These are phyloP conservation scores for Heliconius ethilla DNA, from an alignment of 2,888 invertebrate species.

Conservation along the genomic window DNA sequence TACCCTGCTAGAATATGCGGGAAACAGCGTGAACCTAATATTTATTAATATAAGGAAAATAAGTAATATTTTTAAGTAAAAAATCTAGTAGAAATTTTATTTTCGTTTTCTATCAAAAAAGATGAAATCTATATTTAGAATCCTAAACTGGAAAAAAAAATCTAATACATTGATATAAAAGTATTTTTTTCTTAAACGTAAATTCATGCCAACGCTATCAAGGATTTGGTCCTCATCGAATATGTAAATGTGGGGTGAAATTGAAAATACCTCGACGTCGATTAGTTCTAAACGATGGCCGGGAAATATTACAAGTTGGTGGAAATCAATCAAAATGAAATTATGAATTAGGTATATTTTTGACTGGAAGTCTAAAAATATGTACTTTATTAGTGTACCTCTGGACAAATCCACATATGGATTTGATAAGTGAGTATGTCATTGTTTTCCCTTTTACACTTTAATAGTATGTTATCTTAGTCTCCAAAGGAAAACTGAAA, in stretches of 20 bases:
- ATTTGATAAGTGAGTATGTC: not conserved
- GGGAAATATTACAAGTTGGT: slow-evolving; percentile 18
- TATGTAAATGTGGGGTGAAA: slow-evolving; percentile 26
- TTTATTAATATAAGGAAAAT: no score
- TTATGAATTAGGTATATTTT: not conserved
- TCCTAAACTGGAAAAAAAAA: not conserved
- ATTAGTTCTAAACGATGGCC: slow-evolving; percentile 20
- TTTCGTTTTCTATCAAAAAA: no score
- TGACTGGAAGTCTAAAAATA: not conserved
- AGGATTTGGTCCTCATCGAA: slow-evolving; percentile 20
- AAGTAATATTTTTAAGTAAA: no score
- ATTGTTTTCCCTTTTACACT: no score
- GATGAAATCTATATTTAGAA: no score
- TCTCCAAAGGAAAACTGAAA: no score
- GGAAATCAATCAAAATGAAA: slow-evolving; percentile 9
- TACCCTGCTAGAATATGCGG: not conserved
- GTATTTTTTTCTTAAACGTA: slow-evolving; percentile 22
- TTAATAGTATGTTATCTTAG: no score
- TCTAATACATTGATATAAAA: not conserved
- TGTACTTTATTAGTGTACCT: not conserved
- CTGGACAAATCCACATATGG: not conserved
- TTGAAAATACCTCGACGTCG: slow-evolving; percentile 22
- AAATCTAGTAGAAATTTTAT: no score
- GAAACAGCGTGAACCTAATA: not conserved
- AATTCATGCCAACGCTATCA: slow-evolving; percentile 18